A percentile compares a stretch with the other conserved stretches of the same genome.
phyloP scores from a whole-genome alignment of 2,797 vertebrate genomes.

The Eulemur coronatus region DNA sequence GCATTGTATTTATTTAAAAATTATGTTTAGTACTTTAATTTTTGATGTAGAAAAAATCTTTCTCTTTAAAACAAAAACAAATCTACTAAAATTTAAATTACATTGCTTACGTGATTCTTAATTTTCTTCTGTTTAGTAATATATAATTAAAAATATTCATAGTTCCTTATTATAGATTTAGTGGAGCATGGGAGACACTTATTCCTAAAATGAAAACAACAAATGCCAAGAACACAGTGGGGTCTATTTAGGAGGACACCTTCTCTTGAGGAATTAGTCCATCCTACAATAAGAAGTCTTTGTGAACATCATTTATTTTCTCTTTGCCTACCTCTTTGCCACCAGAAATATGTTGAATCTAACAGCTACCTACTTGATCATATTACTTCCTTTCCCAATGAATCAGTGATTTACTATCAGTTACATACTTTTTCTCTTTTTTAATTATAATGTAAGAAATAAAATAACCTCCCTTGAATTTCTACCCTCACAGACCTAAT shows the following conservation, averaged over 20 bases:
- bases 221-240: neutral
- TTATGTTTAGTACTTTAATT: neutral
- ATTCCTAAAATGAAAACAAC: neutral
- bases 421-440: neutral
- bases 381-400: neutral
- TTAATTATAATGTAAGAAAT: neutral
- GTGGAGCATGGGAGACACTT: neutral
- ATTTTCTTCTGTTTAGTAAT: neutral
- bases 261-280: neutral
- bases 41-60: neutral
- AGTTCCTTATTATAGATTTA: neutral
- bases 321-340: neutral
- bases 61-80: neutral
- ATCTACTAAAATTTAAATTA: neutral
- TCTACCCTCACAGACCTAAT: neutral
- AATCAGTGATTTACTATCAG: neutral
- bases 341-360: neutral
- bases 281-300: neutral
- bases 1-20: neutral
- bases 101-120: neutral
- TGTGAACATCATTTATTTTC: neutral
- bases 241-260: neutral
- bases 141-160: neutral
- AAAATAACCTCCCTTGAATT: neutral
- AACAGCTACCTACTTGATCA: neutral